Percentiles rank a stretch among this genome's conserved stretches.
These are phyloP conservation scores for Caenorhabditis sinica DNA, from an alignment of 2,888 invertebrate species.

Conservation along the genomic window DNA sequence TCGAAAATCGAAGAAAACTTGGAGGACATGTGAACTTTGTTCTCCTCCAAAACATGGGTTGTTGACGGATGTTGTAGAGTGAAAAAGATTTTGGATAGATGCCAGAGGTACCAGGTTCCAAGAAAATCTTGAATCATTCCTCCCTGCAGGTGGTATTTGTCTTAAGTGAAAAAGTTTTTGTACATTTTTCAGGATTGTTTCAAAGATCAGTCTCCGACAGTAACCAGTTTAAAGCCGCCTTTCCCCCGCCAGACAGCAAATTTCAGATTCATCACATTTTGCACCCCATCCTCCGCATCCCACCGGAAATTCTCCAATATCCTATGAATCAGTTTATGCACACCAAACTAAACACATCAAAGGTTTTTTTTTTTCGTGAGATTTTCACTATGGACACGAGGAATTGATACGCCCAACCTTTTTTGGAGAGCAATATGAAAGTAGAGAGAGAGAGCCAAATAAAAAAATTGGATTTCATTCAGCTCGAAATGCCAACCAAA, in stretches of 20 bases:
- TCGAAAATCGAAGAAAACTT: constrained; percentile 8
- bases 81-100: background rate
- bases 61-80: background rate
- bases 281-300: background rate
- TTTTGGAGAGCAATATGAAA: constrained; percentile 30
- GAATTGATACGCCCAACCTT: constrained; percentile 13
- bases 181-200: background rate
- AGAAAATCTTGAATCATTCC: too few species aligned
- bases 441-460: background rate
- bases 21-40: constrained; percentile 18
- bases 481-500: background rate
- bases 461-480: constrained; percentile 26
- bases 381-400: background rate
- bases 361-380: background rate
- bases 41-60: constrained; percentile 12
- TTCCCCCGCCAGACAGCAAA: too few species aligned
- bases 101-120: too few species aligned
- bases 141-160: too few species aligned
- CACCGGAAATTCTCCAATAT: background rate
- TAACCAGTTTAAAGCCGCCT: background rate
- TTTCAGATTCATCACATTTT: too few species aligned
- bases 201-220: background rate
- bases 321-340: background rate
- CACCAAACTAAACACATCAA: background rate
- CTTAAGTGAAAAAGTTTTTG: background rate